Base-by-base conservation (phyloP, 2,888 invertebrate genomes). In the Drosophila anomalata region DNA sequence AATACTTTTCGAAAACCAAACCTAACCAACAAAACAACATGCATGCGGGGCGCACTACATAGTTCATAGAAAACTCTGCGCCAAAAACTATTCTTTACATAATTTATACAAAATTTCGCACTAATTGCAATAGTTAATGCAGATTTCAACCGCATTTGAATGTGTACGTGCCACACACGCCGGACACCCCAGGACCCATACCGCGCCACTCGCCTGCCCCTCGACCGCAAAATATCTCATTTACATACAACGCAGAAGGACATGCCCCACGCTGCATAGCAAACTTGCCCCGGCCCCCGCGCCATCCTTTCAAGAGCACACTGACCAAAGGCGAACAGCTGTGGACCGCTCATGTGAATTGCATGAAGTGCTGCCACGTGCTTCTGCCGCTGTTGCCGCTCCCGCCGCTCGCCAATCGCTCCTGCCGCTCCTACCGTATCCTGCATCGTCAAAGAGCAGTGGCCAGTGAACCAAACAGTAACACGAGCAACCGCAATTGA, bases 101-200 rank as follows among this genome's bases (percentile, higher is more conserved):
- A 88, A 88, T 84, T 84, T 84, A 84, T 84, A 72, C 75, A 69
- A 71, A 84, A 84, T 88, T 87, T 73, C 72, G 85, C 71, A 87
- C 84, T 84, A 84, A 84, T 84, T 84, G 84, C 88, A 78, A 87
- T 87, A 88, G 88, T 88, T 84, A 88, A 84, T 84, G 87, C 84
- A 84, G 84, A 84, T 88, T 88, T 87, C 73, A 73, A 84, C 87
- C 84, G 68, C 87, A 88, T 88, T 80, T 73, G 77, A 83, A 79
- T 83, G 69, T 81, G 75, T 73, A 77, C 87, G 87, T 77, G 80
- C 73, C 69, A 41, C 61, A 47, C 33, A 41, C 61, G 50, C 33
- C 78, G 74, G 62, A 57, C 50, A 24, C 22, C 4, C 22, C 22
- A 24, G 22, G 5, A 24, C 22, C 22, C 22, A 4, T 24, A 5